Evolutionary conservation across 1,140 invertebrate species (phyloP).

Genomic region (Elysia chlorotica): DNA sequence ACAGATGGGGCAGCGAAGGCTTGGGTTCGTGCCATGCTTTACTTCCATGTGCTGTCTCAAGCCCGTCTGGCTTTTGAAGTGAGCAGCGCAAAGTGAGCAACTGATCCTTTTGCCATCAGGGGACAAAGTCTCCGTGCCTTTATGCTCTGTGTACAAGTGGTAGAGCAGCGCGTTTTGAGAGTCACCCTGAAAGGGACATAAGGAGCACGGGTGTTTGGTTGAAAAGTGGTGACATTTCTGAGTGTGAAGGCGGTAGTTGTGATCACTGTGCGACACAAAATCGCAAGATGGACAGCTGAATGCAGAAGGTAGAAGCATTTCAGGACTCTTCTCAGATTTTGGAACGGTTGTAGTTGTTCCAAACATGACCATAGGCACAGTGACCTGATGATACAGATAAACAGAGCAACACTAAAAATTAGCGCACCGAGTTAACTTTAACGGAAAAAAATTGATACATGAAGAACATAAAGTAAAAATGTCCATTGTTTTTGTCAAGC

Average conservation of each 20-base stretch:
- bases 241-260: background rate
- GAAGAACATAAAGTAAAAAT: too few species aligned
- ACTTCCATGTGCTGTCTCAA: constrained; percentile 16
- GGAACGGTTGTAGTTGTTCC: background rate
- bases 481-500: too few species aligned
- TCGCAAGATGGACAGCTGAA: background rate
- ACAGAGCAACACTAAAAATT: too few species aligned
- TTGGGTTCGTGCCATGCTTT: constrained; percentile 6
- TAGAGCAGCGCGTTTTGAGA: background rate
- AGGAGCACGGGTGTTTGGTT: background rate
- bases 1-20: constrained; percentile 20
- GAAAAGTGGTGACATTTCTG: constrained; percentile 1
- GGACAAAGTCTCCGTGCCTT: too few species aligned
- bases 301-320: too few species aligned
- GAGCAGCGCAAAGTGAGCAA: background rate
- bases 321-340: too few species aligned
- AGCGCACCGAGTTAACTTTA: too few species aligned
- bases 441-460: too few species aligned
- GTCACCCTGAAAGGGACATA: background rate
- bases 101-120: background rate
- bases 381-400: constrained; percentile 9
- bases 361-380: background rate
- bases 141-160: too few species aligned
- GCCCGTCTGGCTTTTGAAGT: background rate
- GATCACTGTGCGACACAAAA: background rate